Evolutionary conservation across 2,888 invertebrate genomes (phyloP), one percentile per base, ranked within the genome.

Genomic region (Phytoseiulus persimilis): DNA sequence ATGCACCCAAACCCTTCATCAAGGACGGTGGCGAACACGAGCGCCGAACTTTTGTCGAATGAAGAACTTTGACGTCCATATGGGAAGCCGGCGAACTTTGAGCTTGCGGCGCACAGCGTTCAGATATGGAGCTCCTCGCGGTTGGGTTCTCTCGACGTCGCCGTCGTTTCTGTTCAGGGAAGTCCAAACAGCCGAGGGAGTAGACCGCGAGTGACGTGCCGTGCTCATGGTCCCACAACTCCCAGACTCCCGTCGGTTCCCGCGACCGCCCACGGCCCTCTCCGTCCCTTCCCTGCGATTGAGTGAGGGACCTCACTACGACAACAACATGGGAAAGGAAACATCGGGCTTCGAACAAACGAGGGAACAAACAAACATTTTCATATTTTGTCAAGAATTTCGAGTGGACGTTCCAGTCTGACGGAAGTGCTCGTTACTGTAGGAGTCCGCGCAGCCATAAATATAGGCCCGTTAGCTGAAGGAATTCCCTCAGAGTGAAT

Each of bases 181-280:
- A 65, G 65, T 65, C 65, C 65, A 65, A 65, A 65, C 65, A 11
- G 65, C 65, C 28, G 65, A 65, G 65, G 65, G 65, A 65, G 65
- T 65, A 65, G 65, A 65, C 65, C 65, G 65, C 65, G 65, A 65
- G 65, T 65, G 65, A 65, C 65, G 65, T 65, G 65, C 65, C 65
- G 65, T 65, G 65, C 28, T 65, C 65, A 65, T 65, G 65, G 65
- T 65, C 65, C 65, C 65, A 65, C 65, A 65, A 65, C 65, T 65
- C 65, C 65, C 65, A 14, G 18, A 65, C 65, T 65, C 65, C 65
- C 65, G 65, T 23, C 65, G 18, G 65, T 65, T 65, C 65, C 65
- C 65, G 65, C 65, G 65, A 65, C 65, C 65, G 65, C 65, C 65
- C 65, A 65, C 65, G 65, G 65, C 65, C 65, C 65, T 65, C 65